Evolutionary conservation across 2,113 vertebrate species (phyloP).

Genomic region (Zapus hudsonius): DNA sequence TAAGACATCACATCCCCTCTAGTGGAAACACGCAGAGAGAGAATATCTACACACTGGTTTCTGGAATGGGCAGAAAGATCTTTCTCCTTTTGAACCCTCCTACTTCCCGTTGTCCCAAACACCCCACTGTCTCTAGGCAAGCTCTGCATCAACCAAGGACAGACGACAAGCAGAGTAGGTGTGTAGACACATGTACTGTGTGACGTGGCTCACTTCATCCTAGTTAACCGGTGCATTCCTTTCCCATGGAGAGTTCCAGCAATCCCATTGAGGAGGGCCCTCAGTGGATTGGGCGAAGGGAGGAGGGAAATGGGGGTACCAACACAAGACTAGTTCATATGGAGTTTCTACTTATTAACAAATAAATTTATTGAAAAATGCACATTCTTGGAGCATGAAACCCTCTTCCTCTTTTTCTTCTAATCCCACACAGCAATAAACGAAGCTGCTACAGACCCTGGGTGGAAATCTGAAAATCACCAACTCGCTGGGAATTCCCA

Average conservation of each 20-base stretch:
- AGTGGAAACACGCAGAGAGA: not conserved
- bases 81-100: not conserved
- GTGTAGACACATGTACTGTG: not conserved
- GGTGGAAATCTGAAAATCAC: conserved; percentile 20
- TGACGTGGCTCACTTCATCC: conserved; percentile 11
- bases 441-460: not conserved
- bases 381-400: not conserved
- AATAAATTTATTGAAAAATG: too few relatives aligned
- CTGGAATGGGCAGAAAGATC: not conserved
- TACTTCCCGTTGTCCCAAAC: not conserved
- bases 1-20: not conserved
- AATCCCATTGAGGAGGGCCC: too few relatives aligned
- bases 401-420: not conserved
- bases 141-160: not conserved
- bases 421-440: not conserved
- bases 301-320: too few relatives aligned
- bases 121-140: not conserved
- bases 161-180: not conserved
- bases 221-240: too few relatives aligned
- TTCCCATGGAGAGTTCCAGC: too few relatives aligned
- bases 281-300: too few relatives aligned
- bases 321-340: too few relatives aligned
- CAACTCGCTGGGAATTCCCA: not conserved
- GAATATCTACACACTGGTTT: not conserved
- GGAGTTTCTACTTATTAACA: too few relatives aligned